phyloP scores from a whole-genome alignment of 2,888 invertebrate species.

The Hirtodrosophila trivittata region DNA sequence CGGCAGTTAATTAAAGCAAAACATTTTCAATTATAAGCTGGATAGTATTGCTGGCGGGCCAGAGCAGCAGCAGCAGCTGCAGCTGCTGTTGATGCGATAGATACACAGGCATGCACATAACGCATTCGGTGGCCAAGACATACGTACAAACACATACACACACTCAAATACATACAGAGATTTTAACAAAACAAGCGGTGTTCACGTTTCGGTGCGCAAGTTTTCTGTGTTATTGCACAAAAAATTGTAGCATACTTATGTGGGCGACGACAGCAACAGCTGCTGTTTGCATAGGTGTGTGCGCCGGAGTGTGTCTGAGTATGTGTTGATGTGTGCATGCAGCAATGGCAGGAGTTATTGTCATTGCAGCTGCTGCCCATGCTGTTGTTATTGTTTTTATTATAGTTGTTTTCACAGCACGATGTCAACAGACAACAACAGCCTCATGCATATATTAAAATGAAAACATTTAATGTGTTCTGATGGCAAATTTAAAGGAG shows the following conservation, averaged over 20 bases:
- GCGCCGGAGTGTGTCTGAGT: constrained; percentile 7
- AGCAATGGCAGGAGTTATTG: constrained; percentile 67
- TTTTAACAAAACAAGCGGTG: constrained; percentile 44
- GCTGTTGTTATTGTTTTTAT: constrained; percentile 64
- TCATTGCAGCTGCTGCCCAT: constrained; percentile 73
- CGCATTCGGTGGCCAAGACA: constrained; percentile 25
- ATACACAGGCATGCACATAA: constrained; percentile 18
- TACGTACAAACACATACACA: constrained; percentile 11
- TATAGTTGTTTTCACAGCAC: constrained; percentile 55
- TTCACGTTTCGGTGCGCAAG: constrained; percentile 54
- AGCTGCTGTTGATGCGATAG: constrained; percentile 23
- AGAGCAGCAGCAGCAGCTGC: constrained; percentile 18
- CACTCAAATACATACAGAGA: background rate
- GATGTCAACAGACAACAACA: constrained; percentile 62
- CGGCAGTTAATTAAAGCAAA: constrained; percentile 81
- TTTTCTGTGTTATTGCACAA: constrained; percentile 53
- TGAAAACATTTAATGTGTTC: constrained; percentile 43
- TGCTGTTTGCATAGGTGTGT: constrained; percentile 52
- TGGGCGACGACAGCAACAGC: constrained; percentile 46
- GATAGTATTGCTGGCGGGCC: constrained; percentile 18
- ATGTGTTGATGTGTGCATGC: constrained; percentile 18
- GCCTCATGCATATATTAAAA: constrained; percentile 72
- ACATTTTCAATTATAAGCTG: constrained; percentile 78
- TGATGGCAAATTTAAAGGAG: constrained; percentile 15
- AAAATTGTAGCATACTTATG: constrained; percentile 63